Evolutionary conservation across 2,113 vertebrate genomes (phyloP).

Genomic region (Panurus biarmicus): DNA sequence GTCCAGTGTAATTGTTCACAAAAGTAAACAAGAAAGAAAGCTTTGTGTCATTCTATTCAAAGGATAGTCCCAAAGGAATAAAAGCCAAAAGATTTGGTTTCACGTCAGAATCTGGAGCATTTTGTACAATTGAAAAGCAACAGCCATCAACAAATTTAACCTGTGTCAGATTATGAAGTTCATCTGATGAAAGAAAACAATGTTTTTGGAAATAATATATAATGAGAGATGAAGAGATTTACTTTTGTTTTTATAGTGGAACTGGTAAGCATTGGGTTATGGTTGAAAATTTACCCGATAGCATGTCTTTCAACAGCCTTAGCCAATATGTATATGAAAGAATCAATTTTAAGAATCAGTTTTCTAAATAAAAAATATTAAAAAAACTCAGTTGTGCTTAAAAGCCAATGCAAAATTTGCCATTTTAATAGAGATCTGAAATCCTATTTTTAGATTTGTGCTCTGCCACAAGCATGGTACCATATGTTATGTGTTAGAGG

Average conservation of each 20-base stretch:
- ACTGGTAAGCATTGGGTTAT: background rate
- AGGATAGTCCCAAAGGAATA: background rate
- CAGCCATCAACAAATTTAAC: background rate
- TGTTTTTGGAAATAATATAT: background rate
- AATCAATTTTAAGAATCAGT: background rate
- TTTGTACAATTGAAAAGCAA: background rate
- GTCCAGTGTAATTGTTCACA: background rate
- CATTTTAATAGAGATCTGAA: slow-evolving; percentile 41
- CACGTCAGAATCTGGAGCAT: background rate
- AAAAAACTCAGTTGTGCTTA: background rate
- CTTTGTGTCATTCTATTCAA: background rate
- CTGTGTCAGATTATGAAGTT: background rate
- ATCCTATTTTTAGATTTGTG: slow-evolving; percentile 64
- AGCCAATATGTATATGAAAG: background rate
- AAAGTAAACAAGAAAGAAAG: background rate
- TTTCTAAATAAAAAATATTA: slow-evolving; percentile 25
- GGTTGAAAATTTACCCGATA: background rate
- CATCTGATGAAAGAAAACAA: background rate
- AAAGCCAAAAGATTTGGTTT: background rate
- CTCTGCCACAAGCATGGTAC: slow-evolving; percentile 50
- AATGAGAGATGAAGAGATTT: background rate
- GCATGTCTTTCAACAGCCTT: background rate
- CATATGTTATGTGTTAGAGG: slow-evolving; percentile 61
- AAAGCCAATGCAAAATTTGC: background rate
- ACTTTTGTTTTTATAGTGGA: background rate